Evolutionary conservation across 2,797 vertebrate species (phyloP).

Genomic region (Malurus leucopterus): DNA sequence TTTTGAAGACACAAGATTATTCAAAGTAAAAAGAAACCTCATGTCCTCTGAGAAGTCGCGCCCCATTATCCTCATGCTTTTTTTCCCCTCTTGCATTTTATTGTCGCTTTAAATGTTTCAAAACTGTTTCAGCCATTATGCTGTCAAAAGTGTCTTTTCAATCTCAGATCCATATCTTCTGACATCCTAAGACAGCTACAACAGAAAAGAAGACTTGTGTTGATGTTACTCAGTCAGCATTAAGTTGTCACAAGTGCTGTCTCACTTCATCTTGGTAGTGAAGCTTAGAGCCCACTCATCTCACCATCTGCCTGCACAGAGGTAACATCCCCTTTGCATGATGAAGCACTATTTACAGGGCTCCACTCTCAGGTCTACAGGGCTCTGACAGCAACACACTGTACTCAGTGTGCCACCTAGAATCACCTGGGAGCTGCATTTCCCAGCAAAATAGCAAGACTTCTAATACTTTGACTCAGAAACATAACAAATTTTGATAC

Average conservation of each 20-base stretch:
- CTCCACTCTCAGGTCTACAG: background rate
- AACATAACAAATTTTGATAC: background rate
- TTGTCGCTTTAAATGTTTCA: constrained; percentile 61
- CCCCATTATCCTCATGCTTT: constrained; percentile 23
- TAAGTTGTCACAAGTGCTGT: constrained; percentile 45
- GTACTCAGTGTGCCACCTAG: background rate
- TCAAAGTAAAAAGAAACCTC: constrained; percentile 12
- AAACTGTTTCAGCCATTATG: constrained; percentile 61
- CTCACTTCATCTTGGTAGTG: background rate
- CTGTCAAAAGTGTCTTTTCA: constrained; percentile 56
- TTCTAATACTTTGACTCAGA: background rate
- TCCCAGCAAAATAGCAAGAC: background rate
- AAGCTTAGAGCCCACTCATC: constrained; percentile 20
- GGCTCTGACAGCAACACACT: background rate
- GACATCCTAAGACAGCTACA: constrained; percentile 49
- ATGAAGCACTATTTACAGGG: constrained; percentile 44
- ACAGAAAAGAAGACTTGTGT: constrained; percentile 29
- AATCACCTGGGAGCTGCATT: background rate
- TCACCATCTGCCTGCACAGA: constrained; percentile 36
- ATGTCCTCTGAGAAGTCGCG: constrained; percentile 25
- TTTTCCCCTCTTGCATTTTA: constrained; percentile 12
- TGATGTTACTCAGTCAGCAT: constrained; percentile 43
- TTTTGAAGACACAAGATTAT: background rate
- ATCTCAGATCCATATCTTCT: constrained; percentile 41
- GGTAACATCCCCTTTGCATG: constrained; percentile 36